Evolutionary conservation across 2,113 vertebrate species (phyloP).

Genomic region (Lepus europaeus): DNA sequence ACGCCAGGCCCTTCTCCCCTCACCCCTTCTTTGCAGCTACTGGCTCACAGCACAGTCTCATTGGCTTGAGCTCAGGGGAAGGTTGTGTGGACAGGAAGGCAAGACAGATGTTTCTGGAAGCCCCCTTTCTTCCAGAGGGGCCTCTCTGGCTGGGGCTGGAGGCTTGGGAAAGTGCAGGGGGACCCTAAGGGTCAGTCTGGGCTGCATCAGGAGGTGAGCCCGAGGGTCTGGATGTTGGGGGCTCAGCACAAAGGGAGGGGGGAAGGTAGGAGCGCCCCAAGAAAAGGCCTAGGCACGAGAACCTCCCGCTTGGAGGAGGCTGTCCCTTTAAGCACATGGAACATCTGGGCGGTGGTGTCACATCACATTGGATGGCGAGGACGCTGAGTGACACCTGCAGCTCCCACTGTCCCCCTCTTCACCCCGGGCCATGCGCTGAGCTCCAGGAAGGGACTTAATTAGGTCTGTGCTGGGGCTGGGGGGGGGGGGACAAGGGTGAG

Average conservation of each 20-base stretch:
- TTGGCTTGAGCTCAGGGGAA: background rate
- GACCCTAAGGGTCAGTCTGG: background rate
- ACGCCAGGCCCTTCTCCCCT: background rate
- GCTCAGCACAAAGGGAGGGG: background rate
- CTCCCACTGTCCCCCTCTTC: background rate
- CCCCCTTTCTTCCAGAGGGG: background rate
- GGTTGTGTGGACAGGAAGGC: background rate
- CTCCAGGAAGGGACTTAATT: slow-evolving; percentile 21
- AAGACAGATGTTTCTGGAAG: background rate
- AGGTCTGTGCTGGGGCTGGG: background rate
- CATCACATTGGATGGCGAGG: background rate
- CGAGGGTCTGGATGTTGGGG: background rate
- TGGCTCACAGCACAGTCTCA: background rate
- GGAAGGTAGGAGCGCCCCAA: too few relatives aligned
- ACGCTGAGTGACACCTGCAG: slow-evolving; percentile 42
- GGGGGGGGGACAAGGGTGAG: background rate
- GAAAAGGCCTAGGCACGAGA: background rate
- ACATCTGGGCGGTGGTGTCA: slow-evolving; percentile 54
- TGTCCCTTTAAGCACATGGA: slow-evolving; percentile 30
- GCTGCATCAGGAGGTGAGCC: background rate
- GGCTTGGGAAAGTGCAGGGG: background rate
- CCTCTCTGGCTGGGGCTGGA: too few relatives aligned
- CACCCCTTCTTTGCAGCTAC: background rate
- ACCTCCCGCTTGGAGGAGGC: background rate
- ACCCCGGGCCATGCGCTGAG: background rate